These are phyloP conservation scores for Aphaenogaster rudis DNA, from an alignment of 1,140 invertebrate species.

Conservation along the genomic window DNA sequence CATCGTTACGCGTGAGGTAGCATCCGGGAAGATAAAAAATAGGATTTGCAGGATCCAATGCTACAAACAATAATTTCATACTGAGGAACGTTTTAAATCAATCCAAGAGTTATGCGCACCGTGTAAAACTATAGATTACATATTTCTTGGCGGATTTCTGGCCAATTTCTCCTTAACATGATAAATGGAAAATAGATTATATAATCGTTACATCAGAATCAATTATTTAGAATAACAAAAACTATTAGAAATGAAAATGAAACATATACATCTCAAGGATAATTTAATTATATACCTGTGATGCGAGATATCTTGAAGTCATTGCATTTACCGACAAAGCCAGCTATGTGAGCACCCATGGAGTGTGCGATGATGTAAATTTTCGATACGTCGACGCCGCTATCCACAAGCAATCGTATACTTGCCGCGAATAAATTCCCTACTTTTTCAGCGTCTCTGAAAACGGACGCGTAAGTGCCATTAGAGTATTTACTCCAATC, in stretches of 20 bases:
- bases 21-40: conserved; percentile 88
- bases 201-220: neutral
- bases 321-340: conserved; percentile 88
- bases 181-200: neutral
- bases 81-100: neutral
- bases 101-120: neutral
- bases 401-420: conserved; percentile 67
- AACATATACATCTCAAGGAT: conserved; percentile 38
- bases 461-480: neutral
- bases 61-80: conserved; percentile 71
- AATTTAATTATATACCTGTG: conserved; percentile 78
- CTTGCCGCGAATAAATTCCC: conserved; percentile 57
- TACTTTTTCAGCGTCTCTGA: conserved; percentile 12
- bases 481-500: conserved; percentile 53
- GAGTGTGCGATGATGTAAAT: conserved; percentile 93
- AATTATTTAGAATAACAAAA: neutral
- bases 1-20: conserved; percentile 86
- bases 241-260: neutral
- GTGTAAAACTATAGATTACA: neutral
- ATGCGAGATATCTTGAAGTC: conserved; percentile 78
- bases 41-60: conserved; percentile 87
- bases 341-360: conserved; percentile 92
- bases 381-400: conserved; percentile 81
- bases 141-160: neutral
- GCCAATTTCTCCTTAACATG: neutral